Evolutionary conservation across 2,113 vertebrate genomes (phyloP).

Genomic region (Sebastes schlegelii): DNA sequence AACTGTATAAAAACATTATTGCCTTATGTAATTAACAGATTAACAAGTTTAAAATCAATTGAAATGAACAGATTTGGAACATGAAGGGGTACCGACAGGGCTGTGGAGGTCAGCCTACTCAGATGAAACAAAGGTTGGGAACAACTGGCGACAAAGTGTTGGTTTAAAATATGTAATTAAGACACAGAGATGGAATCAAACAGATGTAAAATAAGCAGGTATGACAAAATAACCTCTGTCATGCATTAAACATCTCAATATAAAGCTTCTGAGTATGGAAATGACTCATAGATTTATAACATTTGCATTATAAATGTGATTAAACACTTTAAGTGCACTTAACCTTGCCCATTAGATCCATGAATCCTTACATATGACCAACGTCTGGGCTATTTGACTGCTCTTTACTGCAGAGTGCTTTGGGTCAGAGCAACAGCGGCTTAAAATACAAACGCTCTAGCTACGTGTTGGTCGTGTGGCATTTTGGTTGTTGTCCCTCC

Average conservation of each 20-base stretch:
- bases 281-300: slow-evolving; percentile 29
- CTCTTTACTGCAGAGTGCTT: slow-evolving; percentile 14
- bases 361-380: background rate
- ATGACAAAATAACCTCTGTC: background rate
- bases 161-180: background rate
- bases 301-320: slow-evolving; percentile 34
- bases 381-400: background rate
- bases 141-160: too few species aligned
- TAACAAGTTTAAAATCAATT: too few species aligned
- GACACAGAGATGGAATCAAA: background rate
- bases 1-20: too few species aligned
- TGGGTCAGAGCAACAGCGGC: background rate
- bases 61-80: too few species aligned
- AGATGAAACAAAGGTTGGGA: too few species aligned
- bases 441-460: slow-evolving; percentile 2
- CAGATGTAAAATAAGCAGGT: background rate
- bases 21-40: too few species aligned
- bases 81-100: too few species aligned
- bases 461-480: slow-evolving; percentile 10
- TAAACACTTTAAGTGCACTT: slow-evolving; percentile 32
- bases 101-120: too few species aligned
- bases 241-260: background rate
- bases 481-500: slow-evolving; percentile 14
- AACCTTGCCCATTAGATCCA: background rate
- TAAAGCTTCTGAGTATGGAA: background rate